Evolutionary conservation across 2,797 vertebrate species (phyloP), one percentile per base, ranked within the genome.

Genomic region (Florisuga fusca): DNA sequence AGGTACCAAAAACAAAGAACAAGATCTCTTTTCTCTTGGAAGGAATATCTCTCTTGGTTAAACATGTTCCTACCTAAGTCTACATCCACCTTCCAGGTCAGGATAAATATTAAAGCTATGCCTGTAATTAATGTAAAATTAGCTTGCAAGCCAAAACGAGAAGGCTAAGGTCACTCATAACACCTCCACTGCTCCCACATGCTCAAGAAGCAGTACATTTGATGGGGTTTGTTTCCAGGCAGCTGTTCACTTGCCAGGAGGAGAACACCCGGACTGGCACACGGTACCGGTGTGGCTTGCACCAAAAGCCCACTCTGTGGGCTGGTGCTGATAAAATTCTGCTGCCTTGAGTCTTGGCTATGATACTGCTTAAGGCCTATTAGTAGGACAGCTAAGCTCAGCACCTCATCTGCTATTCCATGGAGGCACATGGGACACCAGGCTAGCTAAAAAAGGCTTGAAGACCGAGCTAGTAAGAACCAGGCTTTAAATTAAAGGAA

Each of bases 51-150:
- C 31, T 54, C 20, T 62, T 57, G n/a, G 33, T 71, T 91, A 72
- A 85, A 46, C 21, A 34, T 38, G 6, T 9, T 88, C 58, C 64
- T 38, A 7, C 15, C 10, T 13, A 74, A 57, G 13, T 23, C 58
- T 50, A 62, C 12, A n/a, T 27, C 33, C 26, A 74, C 18, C 74
- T 74, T 41, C 23, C n/a, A 67, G 46, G n/a, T 54, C 58, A 89
- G 21, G 69, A 68, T 10, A 3, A 81, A 91, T 66, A 93, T 38
- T 69, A 93, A 95, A 90, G 67, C 38, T 48, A 10, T 23, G 67
- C 66, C 66, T 62, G 29, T 38, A 93, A 89, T 90, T 93, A 93
- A 81, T 29, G 91, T 6, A 62, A 66, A 86, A 96, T 84, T 31
- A 91, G n/a, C 25, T 85, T 59, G 59, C 91, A 84, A 86, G 71